Evolutionary conservation across 2,797 vertebrate genomes (phyloP).

Genomic region (Kryptopterus vitreolus): DNA sequence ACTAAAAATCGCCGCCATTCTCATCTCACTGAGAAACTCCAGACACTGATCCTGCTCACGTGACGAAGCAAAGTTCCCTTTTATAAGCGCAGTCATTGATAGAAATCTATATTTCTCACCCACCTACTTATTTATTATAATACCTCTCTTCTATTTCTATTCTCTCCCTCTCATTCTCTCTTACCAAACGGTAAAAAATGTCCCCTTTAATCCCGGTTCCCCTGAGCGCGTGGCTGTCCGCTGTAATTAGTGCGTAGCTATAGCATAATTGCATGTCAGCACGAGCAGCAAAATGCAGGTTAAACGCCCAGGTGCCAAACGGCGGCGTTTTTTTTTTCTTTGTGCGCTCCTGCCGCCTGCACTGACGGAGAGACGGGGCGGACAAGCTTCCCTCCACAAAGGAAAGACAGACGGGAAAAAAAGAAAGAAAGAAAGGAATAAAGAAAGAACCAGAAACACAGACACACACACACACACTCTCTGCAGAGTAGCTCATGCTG

Average conservation of each 20-base stretch:
- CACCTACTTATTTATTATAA: slow-evolving; percentile 12
- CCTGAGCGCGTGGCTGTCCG: slow-evolving; percentile 51
- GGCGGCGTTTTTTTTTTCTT: slow-evolving; percentile 52
- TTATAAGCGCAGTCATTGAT: neutral
- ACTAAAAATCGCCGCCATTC: neutral
- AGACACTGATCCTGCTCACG: neutral
- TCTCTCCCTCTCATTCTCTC: neutral
- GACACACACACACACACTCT: slow-evolving; percentile 15
- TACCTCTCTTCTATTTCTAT: neutral
- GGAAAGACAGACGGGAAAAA: slow-evolving; percentile 56
- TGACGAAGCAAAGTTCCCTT: neutral
- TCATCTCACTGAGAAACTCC: neutral
- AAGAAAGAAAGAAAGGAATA: slow-evolving; percentile 35
- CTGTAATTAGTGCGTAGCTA: slow-evolving; percentile 73
- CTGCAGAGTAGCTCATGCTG: slow-evolving; percentile 27
- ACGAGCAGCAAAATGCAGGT: slow-evolving; percentile 58
- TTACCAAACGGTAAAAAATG: neutral
- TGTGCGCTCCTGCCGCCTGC: slow-evolving; percentile 48
- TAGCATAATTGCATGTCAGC: slow-evolving; percentile 67
- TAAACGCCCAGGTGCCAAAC: slow-evolving; percentile 66
- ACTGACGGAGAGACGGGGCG: slow-evolving; percentile 49
- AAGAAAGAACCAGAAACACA: neutral
- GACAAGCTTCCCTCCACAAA: slow-evolving; percentile 46
- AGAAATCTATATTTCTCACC: neutral
- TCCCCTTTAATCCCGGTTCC: neutral